phyloP scores from a whole-genome alignment of 2,113 vertebrate species.

The Vidua macroura region DNA sequence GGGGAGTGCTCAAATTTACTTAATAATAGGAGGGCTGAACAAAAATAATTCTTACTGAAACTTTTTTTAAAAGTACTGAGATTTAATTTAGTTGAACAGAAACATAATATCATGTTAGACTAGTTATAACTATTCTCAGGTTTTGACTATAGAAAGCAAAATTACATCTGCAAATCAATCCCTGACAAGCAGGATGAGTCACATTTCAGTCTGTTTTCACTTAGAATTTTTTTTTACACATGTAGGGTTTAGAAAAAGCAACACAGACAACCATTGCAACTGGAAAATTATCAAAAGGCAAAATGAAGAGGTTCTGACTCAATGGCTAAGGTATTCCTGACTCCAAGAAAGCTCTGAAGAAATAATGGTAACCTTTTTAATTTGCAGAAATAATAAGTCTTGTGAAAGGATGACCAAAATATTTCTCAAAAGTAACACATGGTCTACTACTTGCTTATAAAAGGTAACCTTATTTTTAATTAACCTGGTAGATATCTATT shows the following conservation, averaged over 20 bases:
- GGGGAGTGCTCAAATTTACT: not conserved
- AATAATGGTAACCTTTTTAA: not conserved
- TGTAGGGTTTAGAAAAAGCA: slow-evolving; percentile 25
- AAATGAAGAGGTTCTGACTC: slow-evolving; percentile 69
- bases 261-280: slow-evolving; percentile 38
- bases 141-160: slow-evolving; percentile 11
- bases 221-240: slow-evolving; percentile 56
- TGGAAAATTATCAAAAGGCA: slow-evolving; percentile 37
- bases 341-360: slow-evolving; percentile 12
- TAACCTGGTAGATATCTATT: not conserved
- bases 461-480: not conserved
- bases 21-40: not conserved
- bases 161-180: slow-evolving; percentile 67
- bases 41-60: not conserved
- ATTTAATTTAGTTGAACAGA: slow-evolving; percentile 35
- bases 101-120: not conserved
- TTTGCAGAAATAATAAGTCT: not conserved
- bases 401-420: not conserved
- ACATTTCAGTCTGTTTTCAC: slow-evolving; percentile 62
- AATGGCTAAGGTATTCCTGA: slow-evolving; percentile 16
- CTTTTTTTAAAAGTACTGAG: not conserved
- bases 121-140: slow-evolving; percentile 17
- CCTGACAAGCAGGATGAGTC: slow-evolving; percentile 45
- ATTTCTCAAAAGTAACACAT: not conserved
- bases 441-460: not conserved